Base-by-base conservation (phyloP, 1,140 invertebrate species). In the Diachasma alloeum region DNA sequence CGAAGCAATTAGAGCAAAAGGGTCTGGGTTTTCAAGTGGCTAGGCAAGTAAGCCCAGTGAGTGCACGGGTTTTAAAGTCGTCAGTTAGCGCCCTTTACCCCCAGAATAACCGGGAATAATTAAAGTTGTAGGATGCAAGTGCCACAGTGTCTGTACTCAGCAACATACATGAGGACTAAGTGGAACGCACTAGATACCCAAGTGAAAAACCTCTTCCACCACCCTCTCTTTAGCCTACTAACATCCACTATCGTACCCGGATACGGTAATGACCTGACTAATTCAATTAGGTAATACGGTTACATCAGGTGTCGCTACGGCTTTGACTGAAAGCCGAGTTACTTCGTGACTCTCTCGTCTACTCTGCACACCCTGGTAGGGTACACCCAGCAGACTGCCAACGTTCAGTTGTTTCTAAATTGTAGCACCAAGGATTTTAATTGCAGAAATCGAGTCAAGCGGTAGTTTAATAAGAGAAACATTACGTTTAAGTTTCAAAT, bases 281-380 rank as follows among this genome's bases (percentile, higher is more conserved):
- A 72, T 72, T 72, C 71, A 72, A 72, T 72, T 72, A 72, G 48
- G 71, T 72, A 72, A 72, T 59, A 59, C 48, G 48, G 71, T 72
- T 72, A 72, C 71, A 72, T 72, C 24, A 72, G 26, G 48, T 72
- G 44, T 72, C 22, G n/a, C 13, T 56, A 59, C 24, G 59, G 59
- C 59, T 63, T 63, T 72, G 44, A 19, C 26, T 59, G 31, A 72
- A 53, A 31, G 42, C 59, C 19, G 59, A 63, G 59, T 63, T 63
- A 63, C 59, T 63, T 26, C 19, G 13, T 63, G 53, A 63, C 59
- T 63, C 59, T 63, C 59, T 44, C 22, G n/a, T 17, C 19, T 31
- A n/a, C 69, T 19, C 36, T 22, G 31, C 39, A 11, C 48, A 53
- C 48, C 17, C 48, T n/a, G 5, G 9, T 15, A 53, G n/a, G 15